phyloP scores from a whole-genome alignment of 2,888 invertebrate genomes.

The Cephus pygmeus region DNA sequence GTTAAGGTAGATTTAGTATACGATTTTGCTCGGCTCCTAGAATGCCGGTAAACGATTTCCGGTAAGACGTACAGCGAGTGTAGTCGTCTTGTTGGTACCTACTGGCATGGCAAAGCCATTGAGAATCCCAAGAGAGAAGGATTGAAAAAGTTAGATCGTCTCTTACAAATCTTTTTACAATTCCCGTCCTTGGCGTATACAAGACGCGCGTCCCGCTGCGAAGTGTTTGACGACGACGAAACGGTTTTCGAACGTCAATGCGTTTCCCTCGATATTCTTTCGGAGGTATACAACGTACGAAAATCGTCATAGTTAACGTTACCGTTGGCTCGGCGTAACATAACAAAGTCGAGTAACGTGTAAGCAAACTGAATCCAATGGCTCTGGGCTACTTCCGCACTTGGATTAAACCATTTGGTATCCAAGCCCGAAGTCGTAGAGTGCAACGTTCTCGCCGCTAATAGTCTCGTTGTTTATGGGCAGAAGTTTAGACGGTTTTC shows the following conservation, averaged over 20 bases:
- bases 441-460: slow-evolving; percentile 9
- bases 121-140: not conserved
- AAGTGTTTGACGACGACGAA: not conserved
- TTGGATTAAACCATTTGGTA: not conserved
- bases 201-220: not conserved
- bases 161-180: not conserved
- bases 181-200: not conserved
- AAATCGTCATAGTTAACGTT: not conserved
- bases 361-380: not conserved
- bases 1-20: not conserved
- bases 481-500: slow-evolving; percentile 39
- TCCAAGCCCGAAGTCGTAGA: not conserved
- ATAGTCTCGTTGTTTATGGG: slow-evolving; percentile 40
- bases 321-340: not conserved
- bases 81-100: not conserved
- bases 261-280: not conserved
- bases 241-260: not conserved
- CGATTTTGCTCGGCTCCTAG: not conserved
- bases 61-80: not conserved
- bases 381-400: not conserved
- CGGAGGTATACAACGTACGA: not conserved
- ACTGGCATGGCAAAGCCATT: not conserved
- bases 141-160: not conserved
- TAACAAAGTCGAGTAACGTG: not conserved
- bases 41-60: not conserved